These are phyloP conservation scores for Cecidostiba fungosa DNA, from an alignment of 2,888 invertebrate species.

Conservation along the genomic window DNA sequence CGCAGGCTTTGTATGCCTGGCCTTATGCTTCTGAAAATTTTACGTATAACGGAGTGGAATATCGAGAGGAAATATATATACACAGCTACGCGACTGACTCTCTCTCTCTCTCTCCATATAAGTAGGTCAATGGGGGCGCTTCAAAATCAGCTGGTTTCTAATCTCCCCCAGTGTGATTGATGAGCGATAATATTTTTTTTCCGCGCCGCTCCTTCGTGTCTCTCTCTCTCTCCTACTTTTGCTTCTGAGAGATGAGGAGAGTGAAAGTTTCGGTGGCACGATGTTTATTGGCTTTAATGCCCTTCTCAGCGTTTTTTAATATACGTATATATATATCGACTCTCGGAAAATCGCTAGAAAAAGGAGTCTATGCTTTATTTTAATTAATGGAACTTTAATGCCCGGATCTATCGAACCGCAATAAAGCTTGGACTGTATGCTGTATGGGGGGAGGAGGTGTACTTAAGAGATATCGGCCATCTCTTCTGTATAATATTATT, in stretches of 20 bases:
- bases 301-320: not conserved
- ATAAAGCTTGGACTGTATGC: not conserved
- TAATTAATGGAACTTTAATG: not conserved
- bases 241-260: not conserved
- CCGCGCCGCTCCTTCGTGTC: not conserved
- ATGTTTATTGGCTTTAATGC: constrained; percentile 5
- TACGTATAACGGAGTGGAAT: too few relatives aligned
- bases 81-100: not conserved
- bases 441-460: not conserved
- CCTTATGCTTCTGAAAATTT: not conserved
- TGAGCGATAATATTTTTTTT: constrained; percentile 29
- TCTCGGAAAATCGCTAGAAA: not conserved
- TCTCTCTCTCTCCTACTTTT: not conserved
- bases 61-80: not conserved
- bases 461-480: constrained; percentile 12
- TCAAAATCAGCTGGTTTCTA: constrained; percentile 14
- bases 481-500: constrained; percentile 19
- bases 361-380: not conserved
- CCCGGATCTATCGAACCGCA: not conserved
- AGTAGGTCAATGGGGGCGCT: constrained; percentile 16
- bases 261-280: not conserved
- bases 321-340: not conserved
- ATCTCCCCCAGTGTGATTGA: constrained; percentile 38
- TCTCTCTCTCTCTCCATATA: not conserved
- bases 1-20: not conserved